These are phyloP conservation scores for Hippocampus comes DNA, from an alignment of 2,113 vertebrate species.

Conservation along the genomic window DNA sequence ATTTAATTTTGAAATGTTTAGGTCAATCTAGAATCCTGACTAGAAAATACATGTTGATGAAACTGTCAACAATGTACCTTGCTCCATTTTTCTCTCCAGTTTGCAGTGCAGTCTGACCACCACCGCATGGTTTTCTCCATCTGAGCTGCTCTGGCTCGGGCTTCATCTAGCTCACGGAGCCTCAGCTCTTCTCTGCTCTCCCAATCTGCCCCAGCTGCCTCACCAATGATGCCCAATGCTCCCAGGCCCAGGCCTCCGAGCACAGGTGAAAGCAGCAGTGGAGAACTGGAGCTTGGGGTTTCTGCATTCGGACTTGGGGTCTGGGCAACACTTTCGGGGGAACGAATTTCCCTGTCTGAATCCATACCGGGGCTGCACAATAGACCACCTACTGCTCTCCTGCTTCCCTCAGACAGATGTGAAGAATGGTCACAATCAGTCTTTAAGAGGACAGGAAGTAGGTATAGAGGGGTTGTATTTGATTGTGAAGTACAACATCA, in stretches of 20 bases:
- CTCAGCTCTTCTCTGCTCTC: constrained; percentile 93
- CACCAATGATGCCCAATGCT: constrained; percentile 60
- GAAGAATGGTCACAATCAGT: constrained; percentile 74
- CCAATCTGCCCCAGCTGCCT: constrained; percentile 80
- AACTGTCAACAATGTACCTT: constrained; percentile 67
- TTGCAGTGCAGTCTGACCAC: constrained; percentile 98
- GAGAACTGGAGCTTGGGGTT: constrained; percentile 83
- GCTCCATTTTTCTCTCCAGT: constrained; percentile 99
- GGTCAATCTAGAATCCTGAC: not conserved
- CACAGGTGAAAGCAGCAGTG: constrained; percentile 72
- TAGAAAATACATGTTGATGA: not conserved
- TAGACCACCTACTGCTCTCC: constrained; percentile 57
- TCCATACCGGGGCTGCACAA: constrained; percentile 81
- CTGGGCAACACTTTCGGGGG: constrained; percentile 77
- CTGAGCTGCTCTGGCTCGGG: constrained; percentile 86
- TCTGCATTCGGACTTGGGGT: constrained; percentile 82
- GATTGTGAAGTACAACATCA: constrained; percentile 9
- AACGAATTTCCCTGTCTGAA: constrained; percentile 78
- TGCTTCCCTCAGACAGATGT: constrained; percentile 70
- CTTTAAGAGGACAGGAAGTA: not conserved
- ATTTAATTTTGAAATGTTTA: not conserved
- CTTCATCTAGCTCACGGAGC: constrained; percentile 91
- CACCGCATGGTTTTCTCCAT: constrained; percentile 99
- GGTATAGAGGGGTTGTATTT: not conserved
- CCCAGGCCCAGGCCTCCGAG: constrained; percentile 67